A percentile compares a stretch with the other conserved stretches of the same genome.
Conservation (phyloP, 2,113 vertebrate species). For the Dissostichus mawsoni region DNA sequence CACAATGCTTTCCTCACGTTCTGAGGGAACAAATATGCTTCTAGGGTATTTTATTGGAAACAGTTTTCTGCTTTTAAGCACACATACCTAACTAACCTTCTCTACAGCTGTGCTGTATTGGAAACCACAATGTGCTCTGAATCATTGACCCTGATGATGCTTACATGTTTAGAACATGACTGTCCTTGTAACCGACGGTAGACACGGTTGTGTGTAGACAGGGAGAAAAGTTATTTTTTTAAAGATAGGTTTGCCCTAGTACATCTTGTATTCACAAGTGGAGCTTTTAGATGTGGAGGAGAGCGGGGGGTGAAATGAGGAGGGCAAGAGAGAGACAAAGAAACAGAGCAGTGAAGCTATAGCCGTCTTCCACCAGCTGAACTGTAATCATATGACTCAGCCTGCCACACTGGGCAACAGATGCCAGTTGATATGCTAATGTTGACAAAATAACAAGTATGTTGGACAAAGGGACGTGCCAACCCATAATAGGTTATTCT, state of each 20-base stretch:
- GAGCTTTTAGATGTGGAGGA: slow-evolving; percentile 16
- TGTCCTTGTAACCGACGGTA: not conserved
- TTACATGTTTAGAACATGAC: not conserved
- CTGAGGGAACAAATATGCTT: not conserved
- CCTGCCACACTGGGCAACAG: slow-evolving; percentile 78
- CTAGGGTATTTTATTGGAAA: not conserved
- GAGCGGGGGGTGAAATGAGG: slow-evolving; percentile 28
- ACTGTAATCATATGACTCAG: slow-evolving; percentile 72
- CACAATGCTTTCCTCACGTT: slow-evolving; percentile 17
- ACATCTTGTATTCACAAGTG: slow-evolving; percentile 37
- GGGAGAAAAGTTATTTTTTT: not conserved
- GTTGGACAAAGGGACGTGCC: slow-evolving; percentile 43
- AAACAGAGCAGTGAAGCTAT: slow-evolving; percentile 39
- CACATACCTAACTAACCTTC: not conserved
- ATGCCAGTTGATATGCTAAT: slow-evolving; percentile 73
- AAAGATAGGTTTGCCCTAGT: not conserved
- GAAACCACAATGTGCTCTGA: not conserved
- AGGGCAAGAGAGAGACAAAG: slow-evolving; percentile 36
- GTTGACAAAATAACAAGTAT: slow-evolving; percentile 59
- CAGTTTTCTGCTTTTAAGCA: slow-evolving; percentile 2
- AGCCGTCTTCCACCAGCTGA: slow-evolving; percentile 53
- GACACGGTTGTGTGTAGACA: not conserved
- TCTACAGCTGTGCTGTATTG: not conserved
- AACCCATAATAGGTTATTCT: slow-evolving; percentile 22
- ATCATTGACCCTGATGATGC: not conserved